These are phyloP conservation scores for Mastigias papua DNA, from an alignment of 30 jellyfish, hydroid and myxozoan species.

Conservation along the genomic window DNA sequence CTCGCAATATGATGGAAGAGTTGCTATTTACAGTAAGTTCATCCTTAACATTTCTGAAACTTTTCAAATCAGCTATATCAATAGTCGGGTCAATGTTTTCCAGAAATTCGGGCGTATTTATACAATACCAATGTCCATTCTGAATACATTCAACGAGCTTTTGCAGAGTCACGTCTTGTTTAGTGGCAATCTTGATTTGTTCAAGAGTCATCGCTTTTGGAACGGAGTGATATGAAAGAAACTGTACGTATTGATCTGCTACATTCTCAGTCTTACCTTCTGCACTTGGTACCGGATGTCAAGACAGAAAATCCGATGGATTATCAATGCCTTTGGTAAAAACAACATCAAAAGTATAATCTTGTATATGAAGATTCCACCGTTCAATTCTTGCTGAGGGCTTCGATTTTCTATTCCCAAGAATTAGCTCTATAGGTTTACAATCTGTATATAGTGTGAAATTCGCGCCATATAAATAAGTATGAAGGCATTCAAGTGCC, in stretches of 20 bases:
- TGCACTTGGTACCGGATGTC: background rate
- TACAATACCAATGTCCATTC: background rate
- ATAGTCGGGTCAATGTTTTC: background rate
- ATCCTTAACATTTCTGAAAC: conserved; percentile 5
- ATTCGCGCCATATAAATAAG: conserved; percentile 6
- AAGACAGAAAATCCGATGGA: conserved; percentile 16
- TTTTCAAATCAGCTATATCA: conserved; percentile 11
- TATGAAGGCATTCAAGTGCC: conserved; percentile 23
- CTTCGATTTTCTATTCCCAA: background rate
- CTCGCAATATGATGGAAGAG: background rate
- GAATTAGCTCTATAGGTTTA: conserved; percentile 13
- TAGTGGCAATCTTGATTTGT: conserved; percentile 25
- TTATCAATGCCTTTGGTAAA: conserved; percentile 8
- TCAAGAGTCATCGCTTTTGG: conserved; percentile 46
- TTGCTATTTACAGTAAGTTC: conserved; percentile 24
- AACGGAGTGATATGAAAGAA: conserved; percentile 30
- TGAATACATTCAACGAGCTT: background rate
- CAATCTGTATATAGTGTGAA: conserved; percentile 26
- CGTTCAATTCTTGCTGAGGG: conserved; percentile 12
- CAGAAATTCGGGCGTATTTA: background rate
- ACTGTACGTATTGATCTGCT: conserved; percentile 51
- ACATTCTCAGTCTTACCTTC: background rate
- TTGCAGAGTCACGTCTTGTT: conserved; percentile 35
- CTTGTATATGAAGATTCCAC: conserved; percentile 8
- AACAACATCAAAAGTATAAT: conserved; percentile 10